Evolutionary conservation across 1,140 invertebrate species (phyloP).

Genomic region (Aphaenogaster floridana): DNA sequence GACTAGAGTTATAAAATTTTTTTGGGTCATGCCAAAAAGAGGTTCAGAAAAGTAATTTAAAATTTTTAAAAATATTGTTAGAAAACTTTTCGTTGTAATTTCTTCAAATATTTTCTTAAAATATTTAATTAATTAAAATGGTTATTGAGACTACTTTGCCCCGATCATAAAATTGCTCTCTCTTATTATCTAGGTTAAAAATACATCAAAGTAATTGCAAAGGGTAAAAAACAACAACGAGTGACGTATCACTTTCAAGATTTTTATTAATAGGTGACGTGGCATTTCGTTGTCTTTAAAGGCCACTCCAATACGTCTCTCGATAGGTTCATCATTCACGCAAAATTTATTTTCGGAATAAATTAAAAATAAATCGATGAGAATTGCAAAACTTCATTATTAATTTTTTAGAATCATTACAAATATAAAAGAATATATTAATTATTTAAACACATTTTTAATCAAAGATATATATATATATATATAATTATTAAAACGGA

Average conservation of each 20-base stretch:
- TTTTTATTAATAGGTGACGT: slow-evolving; percentile 53
- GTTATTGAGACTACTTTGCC: neutral
- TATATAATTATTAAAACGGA: neutral
- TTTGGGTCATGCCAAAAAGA: neutral
- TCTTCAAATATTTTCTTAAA: slow-evolving; percentile 13
- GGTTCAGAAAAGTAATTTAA: neutral
- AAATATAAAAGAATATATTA: neutral
- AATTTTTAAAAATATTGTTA: neutral
- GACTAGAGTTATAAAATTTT: neutral
- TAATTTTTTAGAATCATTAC: neutral
- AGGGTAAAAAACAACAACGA: slow-evolving; percentile 31
- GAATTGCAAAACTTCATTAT: neutral
- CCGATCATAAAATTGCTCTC: slow-evolving; percentile 7
- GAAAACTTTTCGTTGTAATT: neutral
- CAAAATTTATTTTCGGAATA: neutral
- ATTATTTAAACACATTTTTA: neutral
- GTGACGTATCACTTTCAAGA: slow-evolving; percentile 35
- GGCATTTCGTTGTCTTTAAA: slow-evolving; percentile 34
- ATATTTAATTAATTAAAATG: slow-evolving; percentile 3
- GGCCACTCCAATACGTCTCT: neutral
- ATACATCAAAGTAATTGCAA: slow-evolving; percentile 56
- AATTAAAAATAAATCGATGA: slow-evolving; percentile 11
- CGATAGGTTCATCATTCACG: neutral
- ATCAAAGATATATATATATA: neutral
- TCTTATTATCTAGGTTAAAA: slow-evolving; percentile 41